These are phyloP conservation scores for Pseudolaguvia tuberculata DNA, from an alignment of 2,113 vertebrate genomes.

Conservation along the genomic window DNA sequence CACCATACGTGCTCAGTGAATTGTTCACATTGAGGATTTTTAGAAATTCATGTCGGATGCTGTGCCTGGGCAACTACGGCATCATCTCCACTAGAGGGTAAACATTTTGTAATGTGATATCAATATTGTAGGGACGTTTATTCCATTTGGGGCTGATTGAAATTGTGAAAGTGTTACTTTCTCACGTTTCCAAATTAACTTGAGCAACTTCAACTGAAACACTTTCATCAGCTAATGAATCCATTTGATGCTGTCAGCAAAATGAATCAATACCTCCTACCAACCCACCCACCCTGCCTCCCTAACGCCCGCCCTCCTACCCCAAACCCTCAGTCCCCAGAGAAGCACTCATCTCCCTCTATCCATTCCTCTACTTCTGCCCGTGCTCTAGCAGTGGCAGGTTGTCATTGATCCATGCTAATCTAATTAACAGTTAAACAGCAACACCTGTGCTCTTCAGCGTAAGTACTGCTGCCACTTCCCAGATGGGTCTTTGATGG, in stretches of 20 bases:
- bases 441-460: slow-evolving; percentile 70
- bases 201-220: slow-evolving; percentile 17
- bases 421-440: slow-evolving; percentile 73
- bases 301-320: too few species aligned
- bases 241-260: slow-evolving; percentile 51
- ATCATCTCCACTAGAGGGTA: neutral
- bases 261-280: slow-evolving; percentile 51
- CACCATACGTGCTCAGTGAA: neutral
- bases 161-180: neutral
- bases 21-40: neutral
- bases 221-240: slow-evolving; percentile 53
- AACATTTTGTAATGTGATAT: slow-evolving; percentile 15
- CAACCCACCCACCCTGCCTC: slow-evolving; percentile 37
- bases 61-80: neutral
- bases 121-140: slow-evolving; percentile 3
- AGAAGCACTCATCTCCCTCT: slow-evolving; percentile 18
- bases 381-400: slow-evolving; percentile 36
- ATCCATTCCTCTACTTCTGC: slow-evolving; percentile 21
- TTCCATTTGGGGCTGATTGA: neutral
- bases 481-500: slow-evolving; percentile 70
- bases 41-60: neutral
- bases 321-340: slow-evolving; percentile 42
- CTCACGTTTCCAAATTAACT: neutral
- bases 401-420: slow-evolving; percentile 66
- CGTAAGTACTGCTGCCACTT: slow-evolving; percentile 47